Evolutionary conservation across 1,140 invertebrate species (phyloP).

Genomic region (Drosophila ogumai): DNA sequence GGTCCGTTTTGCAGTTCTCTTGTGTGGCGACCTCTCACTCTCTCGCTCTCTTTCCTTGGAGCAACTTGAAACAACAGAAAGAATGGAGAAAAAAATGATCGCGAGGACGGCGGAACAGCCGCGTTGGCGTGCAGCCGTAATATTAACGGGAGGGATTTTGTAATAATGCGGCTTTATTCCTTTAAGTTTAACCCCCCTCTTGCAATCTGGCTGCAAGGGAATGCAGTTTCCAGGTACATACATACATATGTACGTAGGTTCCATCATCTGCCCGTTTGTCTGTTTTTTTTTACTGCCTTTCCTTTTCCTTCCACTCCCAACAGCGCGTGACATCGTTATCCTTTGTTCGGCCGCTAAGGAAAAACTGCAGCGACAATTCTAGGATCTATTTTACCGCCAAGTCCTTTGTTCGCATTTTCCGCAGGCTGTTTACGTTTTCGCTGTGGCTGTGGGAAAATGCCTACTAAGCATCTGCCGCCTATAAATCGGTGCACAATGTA

Average conservation of each 20-base stretch:
- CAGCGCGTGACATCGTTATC: slow-evolving; percentile 79
- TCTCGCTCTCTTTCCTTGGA: neutral
- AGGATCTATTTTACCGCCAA: slow-evolving; percentile 45
- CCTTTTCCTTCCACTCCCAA: slow-evolving; percentile 21
- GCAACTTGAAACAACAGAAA: neutral
- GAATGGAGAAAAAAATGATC: slow-evolving; percentile 18
- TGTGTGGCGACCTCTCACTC: neutral
- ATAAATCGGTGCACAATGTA: slow-evolving; percentile 41
- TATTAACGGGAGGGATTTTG: neutral
- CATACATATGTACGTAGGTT: neutral
- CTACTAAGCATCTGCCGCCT: slow-evolving; percentile 34
- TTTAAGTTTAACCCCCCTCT: neutral
- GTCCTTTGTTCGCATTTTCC: slow-evolving; percentile 36
- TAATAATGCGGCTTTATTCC: neutral
- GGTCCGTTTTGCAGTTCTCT: slow-evolving; percentile 22
- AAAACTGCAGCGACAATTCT: slow-evolving; percentile 48
- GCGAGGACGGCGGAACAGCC: slow-evolving; percentile 6
- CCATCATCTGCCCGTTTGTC: slow-evolving; percentile 15
- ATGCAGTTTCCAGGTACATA: slow-evolving; percentile 31
- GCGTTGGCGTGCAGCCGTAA: slow-evolving; percentile 4
- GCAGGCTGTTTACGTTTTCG: slow-evolving; percentile 43
- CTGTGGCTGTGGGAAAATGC: slow-evolving; percentile 69
- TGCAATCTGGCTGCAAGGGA: slow-evolving; percentile 25
- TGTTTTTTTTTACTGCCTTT: slow-evolving; percentile 11
- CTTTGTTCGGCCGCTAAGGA: slow-evolving; percentile 46